phyloP scores from a whole-genome alignment of 2,888 invertebrate genomes.

The Uloborus plumipes region DNA sequence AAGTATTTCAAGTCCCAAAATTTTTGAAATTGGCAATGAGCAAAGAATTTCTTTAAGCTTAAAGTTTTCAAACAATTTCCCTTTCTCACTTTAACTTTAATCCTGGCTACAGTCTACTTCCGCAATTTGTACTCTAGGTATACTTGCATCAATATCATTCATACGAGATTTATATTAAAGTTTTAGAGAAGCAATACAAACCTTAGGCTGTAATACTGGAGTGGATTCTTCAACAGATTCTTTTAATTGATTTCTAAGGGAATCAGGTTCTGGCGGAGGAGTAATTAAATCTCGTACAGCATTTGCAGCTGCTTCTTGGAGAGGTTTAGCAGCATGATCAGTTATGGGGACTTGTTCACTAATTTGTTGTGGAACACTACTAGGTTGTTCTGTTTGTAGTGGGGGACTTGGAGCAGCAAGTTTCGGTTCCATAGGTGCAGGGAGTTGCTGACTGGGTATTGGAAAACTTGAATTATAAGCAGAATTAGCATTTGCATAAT shows the following conservation, averaged over 20 bases:
- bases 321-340: not conserved
- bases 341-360: not conserved
- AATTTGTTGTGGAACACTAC: not conserved
- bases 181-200: not conserved
- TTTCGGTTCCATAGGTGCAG: conserved; percentile 5
- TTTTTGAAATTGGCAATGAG: no score
- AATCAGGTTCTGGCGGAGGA: conserved; percentile 32
- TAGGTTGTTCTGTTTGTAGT: not conserved
- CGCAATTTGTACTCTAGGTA: no score
- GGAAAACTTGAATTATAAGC: conserved; percentile 8
- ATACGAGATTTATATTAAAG: no score
- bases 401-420: conserved; percentile 1
- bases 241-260: not conserved
- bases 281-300: conserved; percentile 44
- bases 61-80: no score
- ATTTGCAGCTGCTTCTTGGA: conserved; percentile 8
- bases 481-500: conserved; percentile 5
- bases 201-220: conserved; percentile 68
- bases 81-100: no score
- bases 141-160: no score
- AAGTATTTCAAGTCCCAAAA: no score
- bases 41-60: no score
- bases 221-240: conserved; percentile 23
- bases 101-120: no score
- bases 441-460: conserved; percentile 19